Evolutionary conservation across 1,140 invertebrate genomes (phyloP), one percentile per base, ranked within the genome.

Genomic region (Forficula auricularia): DNA sequence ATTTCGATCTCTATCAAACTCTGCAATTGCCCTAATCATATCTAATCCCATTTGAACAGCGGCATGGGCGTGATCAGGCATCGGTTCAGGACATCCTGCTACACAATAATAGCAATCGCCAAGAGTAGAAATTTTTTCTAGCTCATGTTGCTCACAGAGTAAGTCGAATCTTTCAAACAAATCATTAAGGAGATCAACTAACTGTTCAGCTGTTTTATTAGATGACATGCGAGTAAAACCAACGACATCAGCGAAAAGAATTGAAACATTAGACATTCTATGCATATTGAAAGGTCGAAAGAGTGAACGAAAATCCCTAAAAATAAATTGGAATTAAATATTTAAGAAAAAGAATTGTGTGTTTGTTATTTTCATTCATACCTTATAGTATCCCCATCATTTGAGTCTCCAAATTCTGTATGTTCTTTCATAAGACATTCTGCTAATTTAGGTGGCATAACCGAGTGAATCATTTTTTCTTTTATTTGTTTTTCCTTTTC

Each of bases 151-250:
- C 57, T 82, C 65, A 52, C 77, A 81, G 2, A 96, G 66, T 42
- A 79, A 72, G 56, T 97, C 92, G 62, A 98, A 98, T 42, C 91
- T 69, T 55, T 94, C 91, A 64, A 97, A 98, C 19, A 98, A 62
- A 66, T 95, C 89, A 60, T 96, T 96, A 2, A 98, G 66, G 46
- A 96, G 83, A 47, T 77, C 77, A 2, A 89, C 84, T 27, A 89
- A 61, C 61, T 88, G 78, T 53, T 85, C 87, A 39, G 90, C 76
- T 63, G 75, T 79, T 67, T 97, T 98, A 48, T 90, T 96, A 34
- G 88, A 92, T 37, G 86, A 88, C 91, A 97, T 97, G 55, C 79
- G 82, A 0, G 92, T 98, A 59, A 98, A 97, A 3, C 92, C 92
- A 14, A 95, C 90, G 55, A 98, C 96, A 59, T 98, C 92, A 20